Percentiles rank a stretch among this genome's conserved stretches.
Conservation (phyloP, 1,140 invertebrate genomes). For the Cotesia glomerata region DNA sequence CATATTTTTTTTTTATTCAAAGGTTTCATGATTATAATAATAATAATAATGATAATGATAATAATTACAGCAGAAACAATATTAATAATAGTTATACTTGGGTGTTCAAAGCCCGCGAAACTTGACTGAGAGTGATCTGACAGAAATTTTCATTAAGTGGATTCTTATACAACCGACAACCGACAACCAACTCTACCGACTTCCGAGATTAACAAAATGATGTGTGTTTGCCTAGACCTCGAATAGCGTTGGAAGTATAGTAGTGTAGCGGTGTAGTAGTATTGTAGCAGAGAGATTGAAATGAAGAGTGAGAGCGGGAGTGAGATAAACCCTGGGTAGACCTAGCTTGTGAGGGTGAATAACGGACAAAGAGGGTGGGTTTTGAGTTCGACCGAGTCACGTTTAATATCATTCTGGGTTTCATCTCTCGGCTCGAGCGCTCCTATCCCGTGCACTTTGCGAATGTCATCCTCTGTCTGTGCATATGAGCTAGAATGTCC, state of each 20-base stretch:
- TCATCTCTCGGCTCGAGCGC: neutral
- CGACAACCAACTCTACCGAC: constrained; percentile 22
- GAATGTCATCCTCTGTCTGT: constrained; percentile 1
- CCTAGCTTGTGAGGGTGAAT: too few relatives aligned
- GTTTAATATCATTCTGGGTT: constrained; percentile 1
- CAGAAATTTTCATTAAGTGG: constrained; percentile 59
- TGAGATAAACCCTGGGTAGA: too few relatives aligned
- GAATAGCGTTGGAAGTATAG: neutral
- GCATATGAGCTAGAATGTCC: neutral
- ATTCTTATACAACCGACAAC: constrained; percentile 51
- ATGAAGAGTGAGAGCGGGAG: too few relatives aligned
- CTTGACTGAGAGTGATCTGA: constrained; percentile 34
- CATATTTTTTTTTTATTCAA: too few relatives aligned
- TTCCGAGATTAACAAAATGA: constrained; percentile 58
- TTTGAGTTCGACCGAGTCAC: neutral
- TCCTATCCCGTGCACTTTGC: neutral
- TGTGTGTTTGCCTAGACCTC: constrained; percentile 34
- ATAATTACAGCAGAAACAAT: too few relatives aligned
- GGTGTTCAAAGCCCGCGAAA: too few relatives aligned
- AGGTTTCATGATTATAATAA: too few relatives aligned
- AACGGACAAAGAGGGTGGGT: neutral
- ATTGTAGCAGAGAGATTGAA: neutral
- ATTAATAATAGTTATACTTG: too few relatives aligned
- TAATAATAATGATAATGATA: too few relatives aligned
- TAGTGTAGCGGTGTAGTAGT: neutral